Base-by-base conservation (phyloP, 2,113 vertebrate genomes). In the Festucalex cinctus region DNA sequence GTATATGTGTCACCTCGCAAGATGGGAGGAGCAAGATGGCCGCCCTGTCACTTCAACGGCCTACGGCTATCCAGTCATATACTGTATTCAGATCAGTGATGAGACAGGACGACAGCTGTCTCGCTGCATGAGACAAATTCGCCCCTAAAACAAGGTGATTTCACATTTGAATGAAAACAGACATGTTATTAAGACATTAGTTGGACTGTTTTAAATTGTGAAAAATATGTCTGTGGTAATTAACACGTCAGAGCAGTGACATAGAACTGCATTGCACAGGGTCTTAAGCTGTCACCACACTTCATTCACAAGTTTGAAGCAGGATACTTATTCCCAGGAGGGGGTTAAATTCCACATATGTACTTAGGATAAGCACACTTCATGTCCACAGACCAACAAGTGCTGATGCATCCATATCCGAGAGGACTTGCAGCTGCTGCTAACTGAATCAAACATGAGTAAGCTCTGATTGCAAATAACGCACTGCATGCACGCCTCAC, bases 361-460 rank as follows among this genome's bases (percentile, higher is more conserved):
- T 64, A 68, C 26, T 65, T 35, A 78, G 65, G 68, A 77, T 53
- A 51, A 64, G 61, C 43, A 51, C 19, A 66, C 71, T 53, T 46
- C 32, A 64, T 68, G 43, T 66, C 20, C 35, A 56, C 60, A 67
- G 63, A 70, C 78, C 56, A 75, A 84, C 70, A 75, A 72, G 70
- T 46, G 69, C 77, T 76, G 77, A 76, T 82, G 82, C 85, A 77
- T 61, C 24, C 36, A 51, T 17, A 63, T 79, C 53, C 63, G 22
- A 63, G 77, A 67, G 70, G 62, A 24, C 36, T 41, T 61, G 20
- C 36, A 61, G 36, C 35, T 39, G 59, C 36, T 61, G 9, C 36
- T 3, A 32, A 57, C 54, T 17, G 26, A 57, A 56, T 56, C 54
- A 28, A 57, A 32, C 26, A 32, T 13, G 26, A 57, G 54, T 17